Evolutionary conservation across 2,888 invertebrate species (phyloP), one percentile per base, ranked within the genome.

Genomic region (Incurvaria masculella): DNA sequence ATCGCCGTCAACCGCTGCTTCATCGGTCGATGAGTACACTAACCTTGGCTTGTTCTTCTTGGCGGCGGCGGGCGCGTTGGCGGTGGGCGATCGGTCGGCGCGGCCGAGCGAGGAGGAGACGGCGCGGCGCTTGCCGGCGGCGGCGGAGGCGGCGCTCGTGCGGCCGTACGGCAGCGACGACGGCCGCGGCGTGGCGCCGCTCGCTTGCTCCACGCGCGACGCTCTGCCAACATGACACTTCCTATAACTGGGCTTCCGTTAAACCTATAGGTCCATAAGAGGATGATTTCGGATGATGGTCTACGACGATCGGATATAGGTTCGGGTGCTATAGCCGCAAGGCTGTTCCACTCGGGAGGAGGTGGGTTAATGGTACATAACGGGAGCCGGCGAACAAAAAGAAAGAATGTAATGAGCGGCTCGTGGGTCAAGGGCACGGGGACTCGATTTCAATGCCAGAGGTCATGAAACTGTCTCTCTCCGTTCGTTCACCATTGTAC

Each of bases 141-240:
- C 73, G 2, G 74, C 72, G 44, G 79, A 64, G 17, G 80, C 69
- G 1, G 76, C 69, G 16, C 69, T 59, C 20, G 70, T 61, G 38
- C 81, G 81, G 18, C 85, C 84, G 65, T 88, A 87, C 18, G 88
- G 88, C 55, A 89, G 67, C 52, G 88, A 88, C 55, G 87, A 83
- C 0, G 88, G 88, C 49, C 88, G 81, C 67, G 69, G 68, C 64
- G 80, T 58, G 62, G 66, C 68, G 49, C 58, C 69, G 56, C 53
- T 68, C 62, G 53, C 79, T 65, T 39, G 42, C 41, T 88, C 87
- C 54, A 86, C 80, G 53, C 87, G 75, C 52, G 87, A 87, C 40
- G 86, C 81, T 57, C 76, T 76, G 57, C 6, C n/a, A 5, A 27
- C 16, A 21, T n/a, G n/a, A n/a, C n/a, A n/a, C n/a, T n/a, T n/a